Evolutionary conservation across 2,113 vertebrate species (phyloP), one percentile per base, ranked within the genome.

Genomic region (Rhinogobius similis): DNA sequence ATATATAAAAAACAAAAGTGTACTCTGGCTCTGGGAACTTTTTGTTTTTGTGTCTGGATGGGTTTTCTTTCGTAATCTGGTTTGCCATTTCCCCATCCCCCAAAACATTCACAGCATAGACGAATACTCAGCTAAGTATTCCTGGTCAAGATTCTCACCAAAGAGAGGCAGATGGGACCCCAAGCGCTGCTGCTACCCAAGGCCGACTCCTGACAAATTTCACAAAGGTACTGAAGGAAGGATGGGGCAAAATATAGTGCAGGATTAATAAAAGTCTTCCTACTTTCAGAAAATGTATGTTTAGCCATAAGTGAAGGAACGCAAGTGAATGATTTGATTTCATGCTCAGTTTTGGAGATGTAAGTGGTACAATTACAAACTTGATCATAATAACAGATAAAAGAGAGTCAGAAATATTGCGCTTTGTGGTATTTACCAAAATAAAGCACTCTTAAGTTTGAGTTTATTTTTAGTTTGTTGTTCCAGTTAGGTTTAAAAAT

Each of bases 371-470:
- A 18, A 46, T 8, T 8, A 48, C 18, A 23, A 53, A 3, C 21
- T 53, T 53, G 10, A 26, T 26, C 10, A 55, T 9, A 23, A 55
- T 9, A 23, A 55, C 1, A 55, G 21, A 23, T 53, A 13, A 23
- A 53, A 24, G 11, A 24, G 50, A 55, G 23, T 24, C 41, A 58
- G 24, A 2, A 3, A 18, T 14, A 10, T 24, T 7, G 24, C 4
- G 2, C 24, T 5, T 26, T 16, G 24, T 27, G 69, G 21, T 62
- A 50, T 73, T 55, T 24, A 58, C 53, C 70, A 68, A 69, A 72
- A 81, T 69, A 61, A 68, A 70, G 53, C 68, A 72, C 69, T 52
- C 21, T n/a, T 52, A 43, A 52, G 52, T 68, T 67, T 18, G 56
- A 58, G 62, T 59, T 65, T 69, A 46, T 73, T 73, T 18, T 8